A percentile compares a stretch with the other conserved stretches of the same genome.
Conservation (phyloP, 2,888 invertebrate species). For the Rhodophaea formosa region DNA sequence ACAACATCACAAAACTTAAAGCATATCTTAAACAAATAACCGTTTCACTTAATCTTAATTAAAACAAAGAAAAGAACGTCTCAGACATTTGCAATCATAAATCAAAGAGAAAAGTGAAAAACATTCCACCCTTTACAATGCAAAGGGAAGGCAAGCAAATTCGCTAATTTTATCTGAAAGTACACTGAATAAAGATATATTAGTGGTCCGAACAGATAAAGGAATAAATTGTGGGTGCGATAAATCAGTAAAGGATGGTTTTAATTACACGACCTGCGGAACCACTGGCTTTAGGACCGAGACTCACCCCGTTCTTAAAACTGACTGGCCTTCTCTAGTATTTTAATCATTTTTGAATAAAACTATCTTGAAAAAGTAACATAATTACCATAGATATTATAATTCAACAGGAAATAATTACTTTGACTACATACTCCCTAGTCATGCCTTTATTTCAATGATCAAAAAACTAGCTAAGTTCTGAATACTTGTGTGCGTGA, state of each 20-base stretch:
- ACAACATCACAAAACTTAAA: not conserved
- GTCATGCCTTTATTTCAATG: too few species aligned
- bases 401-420: too few species aligned
- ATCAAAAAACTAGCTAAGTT: too few species aligned
- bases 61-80: slow-evolving; percentile 30
- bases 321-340: too few species aligned
- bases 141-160: slow-evolving; percentile 60
- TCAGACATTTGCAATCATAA: slow-evolving; percentile 43
- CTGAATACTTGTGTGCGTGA: too few species aligned
- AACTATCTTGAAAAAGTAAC: too few species aligned
- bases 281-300: slow-evolving; percentile 38
- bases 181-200: slow-evolving; percentile 75
- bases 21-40: not conserved
- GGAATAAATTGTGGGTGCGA: slow-evolving; percentile 77
- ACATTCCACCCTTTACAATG: slow-evolving; percentile 64
- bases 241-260: slow-evolving; percentile 79
- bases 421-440: too few species aligned
- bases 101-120: slow-evolving; percentile 53
- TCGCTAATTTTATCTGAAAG: slow-evolving; percentile 73
- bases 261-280: slow-evolving; percentile 71
- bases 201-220: slow-evolving; percentile 76
- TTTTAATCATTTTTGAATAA: too few species aligned
- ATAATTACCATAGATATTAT: too few species aligned
- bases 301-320: slow-evolving; percentile 28
- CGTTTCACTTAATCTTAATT: slow-evolving; percentile 20